Percentiles rank a stretch among this genome's conserved stretches.
Evolutionary conservation across 2,888 invertebrate species (phyloP).

Genomic region (Anoplius nigerrimus): DNA sequence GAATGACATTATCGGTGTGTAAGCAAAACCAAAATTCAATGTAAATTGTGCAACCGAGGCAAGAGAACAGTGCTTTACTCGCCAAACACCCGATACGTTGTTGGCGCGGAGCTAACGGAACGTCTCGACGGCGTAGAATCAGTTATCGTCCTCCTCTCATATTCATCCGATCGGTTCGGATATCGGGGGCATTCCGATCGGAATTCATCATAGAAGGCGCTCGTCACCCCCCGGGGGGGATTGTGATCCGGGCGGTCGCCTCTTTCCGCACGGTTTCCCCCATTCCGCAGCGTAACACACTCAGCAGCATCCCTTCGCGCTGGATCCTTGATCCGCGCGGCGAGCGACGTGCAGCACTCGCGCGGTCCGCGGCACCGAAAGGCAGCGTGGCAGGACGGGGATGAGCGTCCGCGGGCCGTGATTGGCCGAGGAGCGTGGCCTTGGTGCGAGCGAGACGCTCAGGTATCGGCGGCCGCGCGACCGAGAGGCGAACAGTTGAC

Average conservation of each 20-base stretch:
- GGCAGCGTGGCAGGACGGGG: conserved; percentile 24
- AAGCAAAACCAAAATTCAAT: no score
- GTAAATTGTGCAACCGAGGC: no score
- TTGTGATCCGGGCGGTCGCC: conserved; percentile 18
- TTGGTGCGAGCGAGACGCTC: conserved; percentile 14
- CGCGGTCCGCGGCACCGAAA: conserved; percentile 38
- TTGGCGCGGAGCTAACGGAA: no score
- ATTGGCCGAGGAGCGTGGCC: conserved; percentile 48
- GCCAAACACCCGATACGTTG: no score
- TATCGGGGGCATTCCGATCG: no score
- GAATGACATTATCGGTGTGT: no score
- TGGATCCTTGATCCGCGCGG: conserved; percentile 49
- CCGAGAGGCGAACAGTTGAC: conserved; percentile 25
- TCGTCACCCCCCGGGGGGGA: conserved; percentile 3
- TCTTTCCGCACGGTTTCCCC: neutral
- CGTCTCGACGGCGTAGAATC: no score
- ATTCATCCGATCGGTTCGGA: no score
- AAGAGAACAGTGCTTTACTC: no score
- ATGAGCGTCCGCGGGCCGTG: conserved; percentile 37
- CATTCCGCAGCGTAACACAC: conserved; percentile 33
- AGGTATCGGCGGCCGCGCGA: conserved; percentile 30
- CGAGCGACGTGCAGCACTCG: conserved; percentile 9
- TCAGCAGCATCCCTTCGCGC: conserved; percentile 36
- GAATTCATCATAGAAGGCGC: neutral
- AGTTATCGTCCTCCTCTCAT: no score